These are phyloP conservation scores for Porites rus DNA, from an alignment of 92 coral and sea anemone species.

Conservation along the genomic window DNA sequence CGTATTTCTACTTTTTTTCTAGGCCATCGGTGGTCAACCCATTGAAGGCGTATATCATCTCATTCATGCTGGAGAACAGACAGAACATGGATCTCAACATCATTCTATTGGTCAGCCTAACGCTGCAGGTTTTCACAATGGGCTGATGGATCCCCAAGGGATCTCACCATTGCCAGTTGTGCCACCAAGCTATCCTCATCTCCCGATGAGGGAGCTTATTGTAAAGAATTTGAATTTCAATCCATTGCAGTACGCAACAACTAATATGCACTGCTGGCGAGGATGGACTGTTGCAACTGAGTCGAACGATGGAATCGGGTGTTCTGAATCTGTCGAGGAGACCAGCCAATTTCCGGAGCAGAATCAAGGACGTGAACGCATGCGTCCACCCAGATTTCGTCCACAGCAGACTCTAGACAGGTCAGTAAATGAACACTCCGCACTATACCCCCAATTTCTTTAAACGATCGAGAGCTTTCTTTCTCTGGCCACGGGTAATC, in stretches of 20 bases:
- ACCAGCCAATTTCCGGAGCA: not conserved
- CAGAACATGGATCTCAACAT: not conserved
- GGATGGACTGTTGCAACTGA: not conserved
- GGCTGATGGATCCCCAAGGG: not conserved
- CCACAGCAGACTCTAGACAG: not conserved
- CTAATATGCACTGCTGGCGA: not conserved
- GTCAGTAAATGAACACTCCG: not conserved
- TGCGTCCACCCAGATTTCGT: not conserved
- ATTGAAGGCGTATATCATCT: not conserved
- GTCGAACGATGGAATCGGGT: no score
- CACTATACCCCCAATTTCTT: no score
- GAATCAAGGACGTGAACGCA: not conserved
- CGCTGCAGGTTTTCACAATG: not conserved
- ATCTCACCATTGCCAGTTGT: not conserved
- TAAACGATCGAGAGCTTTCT: not conserved
- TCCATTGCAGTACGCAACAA: not conserved
- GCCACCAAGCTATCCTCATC: not conserved
- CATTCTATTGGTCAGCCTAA: not conserved
- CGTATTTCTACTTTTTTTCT: no score
- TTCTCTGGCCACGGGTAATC: not conserved
- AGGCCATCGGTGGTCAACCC: not conserved
- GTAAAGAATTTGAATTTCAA: not conserved
- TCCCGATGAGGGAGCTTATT: not conserved
- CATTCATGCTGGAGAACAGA: not conserved
- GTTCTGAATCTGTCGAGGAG: not conserved